phyloP scores from a whole-genome alignment of 2,888 invertebrate species.

The Eupithecia dodoneata region DNA sequence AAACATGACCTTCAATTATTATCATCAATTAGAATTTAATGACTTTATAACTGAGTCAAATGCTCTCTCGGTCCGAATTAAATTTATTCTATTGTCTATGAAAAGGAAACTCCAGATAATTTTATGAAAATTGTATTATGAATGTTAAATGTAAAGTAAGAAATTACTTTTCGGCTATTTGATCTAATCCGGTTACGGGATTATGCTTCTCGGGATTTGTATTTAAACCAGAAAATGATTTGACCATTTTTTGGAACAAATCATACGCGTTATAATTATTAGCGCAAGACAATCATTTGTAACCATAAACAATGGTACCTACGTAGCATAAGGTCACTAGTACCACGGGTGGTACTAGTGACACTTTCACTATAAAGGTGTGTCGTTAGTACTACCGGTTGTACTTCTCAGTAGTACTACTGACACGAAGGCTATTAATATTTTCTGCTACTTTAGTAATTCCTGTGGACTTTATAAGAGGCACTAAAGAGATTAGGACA shows the following conservation, averaged over 20 bases:
- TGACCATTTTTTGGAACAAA: neutral
- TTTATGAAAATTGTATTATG: constrained; percentile 43
- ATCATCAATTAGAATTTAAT: neutral
- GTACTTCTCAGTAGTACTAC: too few species aligned
- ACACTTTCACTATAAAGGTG: too few species aligned
- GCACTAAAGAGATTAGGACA: neutral
- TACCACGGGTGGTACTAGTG: too few species aligned
- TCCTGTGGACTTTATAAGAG: neutral
- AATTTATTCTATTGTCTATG: constrained; percentile 43
- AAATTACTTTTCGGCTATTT: constrained; percentile 44
- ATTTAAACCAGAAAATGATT: neutral
- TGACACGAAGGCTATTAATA: neutral
- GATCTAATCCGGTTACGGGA: constrained; percentile 33
- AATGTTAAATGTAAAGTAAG: constrained; percentile 45
- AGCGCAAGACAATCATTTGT: too few species aligned
- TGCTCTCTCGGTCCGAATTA: constrained; percentile 35
- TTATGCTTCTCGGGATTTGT: constrained; percentile 8
- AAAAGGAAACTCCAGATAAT: constrained; percentile 33
- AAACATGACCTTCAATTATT: neutral
- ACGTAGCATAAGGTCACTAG: neutral
- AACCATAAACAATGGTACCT: too few species aligned
- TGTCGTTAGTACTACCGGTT: too few species aligned
- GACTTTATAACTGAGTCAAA: constrained; percentile 11
- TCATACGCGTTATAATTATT: too few species aligned
- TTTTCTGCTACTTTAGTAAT: neutral